Base-by-base conservation (phyloP, 1,140 invertebrate genomes). In the Protaetia brevitarsis region DNA sequence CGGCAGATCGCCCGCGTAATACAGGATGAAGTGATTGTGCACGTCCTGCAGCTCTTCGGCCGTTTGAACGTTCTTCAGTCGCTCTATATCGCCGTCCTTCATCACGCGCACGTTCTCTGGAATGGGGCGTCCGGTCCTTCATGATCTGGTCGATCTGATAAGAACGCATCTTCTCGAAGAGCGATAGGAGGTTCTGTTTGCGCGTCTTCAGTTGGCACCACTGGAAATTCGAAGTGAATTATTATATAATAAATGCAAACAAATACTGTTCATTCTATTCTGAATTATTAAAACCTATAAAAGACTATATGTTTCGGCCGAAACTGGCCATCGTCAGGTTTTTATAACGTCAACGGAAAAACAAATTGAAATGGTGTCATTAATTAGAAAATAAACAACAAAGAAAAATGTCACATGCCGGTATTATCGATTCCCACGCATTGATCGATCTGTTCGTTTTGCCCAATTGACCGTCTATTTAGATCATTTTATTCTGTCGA, bases 121-220 rank as follows among this genome's bases (percentile, higher is more conserved):
- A 31, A 97, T 80, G 0, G 92, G 89, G 90, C 90, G 63, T 97
- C 94, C 0, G 89, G 86, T 96, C 88, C 64, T 87, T 85, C 84
- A 92, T 92, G 2, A 97, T 83, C 58, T 89, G 86, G 67, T 97
- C 94, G 60, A 89, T 79, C 77, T 98, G 96, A 78, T 90, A 98
- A 10, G 90, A 87, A 27, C 92, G 87, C 95, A 99, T 98, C 71
- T 95, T 96, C 72, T 94, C 88, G 76, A 98, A 92, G 2, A 99
- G 78, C 45, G 85, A 83, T 2, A 90, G 77, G 0, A 99, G 76
- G 72, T 94, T 95, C 64, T 88, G 85, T 75, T 97, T 98, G 0
- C 96, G 84, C n/a, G 86, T 85, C 69, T 89, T 86, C 28, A 99
- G 78, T 76, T 97, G 94, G 77, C 95, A 98, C 95, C 96, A 99